Conservation (phyloP, 2,797 vertebrate genomes). For the Phataginus tetradactyla region DNA sequence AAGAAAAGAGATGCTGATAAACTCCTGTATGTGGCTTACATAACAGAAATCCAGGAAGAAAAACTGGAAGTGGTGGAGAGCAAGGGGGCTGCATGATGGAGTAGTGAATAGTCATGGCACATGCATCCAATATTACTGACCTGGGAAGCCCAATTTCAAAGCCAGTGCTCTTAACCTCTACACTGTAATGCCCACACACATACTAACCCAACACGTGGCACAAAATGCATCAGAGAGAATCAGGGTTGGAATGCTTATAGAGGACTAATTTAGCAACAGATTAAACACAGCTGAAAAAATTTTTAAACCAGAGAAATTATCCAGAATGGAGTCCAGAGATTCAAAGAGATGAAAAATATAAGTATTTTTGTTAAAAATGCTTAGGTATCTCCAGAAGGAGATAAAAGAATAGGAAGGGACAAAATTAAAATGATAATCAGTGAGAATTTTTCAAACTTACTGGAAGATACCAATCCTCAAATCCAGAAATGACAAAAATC, state of each 20-base stretch:
- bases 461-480: neutral
- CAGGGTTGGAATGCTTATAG: neutral
- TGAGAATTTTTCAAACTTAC: slow-evolving; percentile 3
- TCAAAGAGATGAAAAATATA: neutral
- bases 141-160: neutral
- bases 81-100: neutral
- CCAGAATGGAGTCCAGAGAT: neutral
- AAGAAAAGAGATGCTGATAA: slow-evolving; percentile 48
- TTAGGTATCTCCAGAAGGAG: neutral
- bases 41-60: neutral
- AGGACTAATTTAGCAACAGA: neutral
- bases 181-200: neutral
- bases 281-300: neutral
- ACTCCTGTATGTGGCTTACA: neutral
- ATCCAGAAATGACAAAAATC: neutral
- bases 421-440: neutral
- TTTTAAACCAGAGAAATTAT: slow-evolving; percentile 25
- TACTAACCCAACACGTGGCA: neutral
- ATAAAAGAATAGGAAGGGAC: neutral
- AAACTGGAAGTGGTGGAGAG: neutral
- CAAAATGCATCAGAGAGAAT: neutral
- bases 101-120: neutral
- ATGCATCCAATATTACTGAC: neutral
- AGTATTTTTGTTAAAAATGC: slow-evolving; percentile 7
- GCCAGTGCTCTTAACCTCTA: neutral